phyloP scores from a whole-genome alignment of 2,797 vertebrate species.

The Oceanodroma leucorhoa region DNA sequence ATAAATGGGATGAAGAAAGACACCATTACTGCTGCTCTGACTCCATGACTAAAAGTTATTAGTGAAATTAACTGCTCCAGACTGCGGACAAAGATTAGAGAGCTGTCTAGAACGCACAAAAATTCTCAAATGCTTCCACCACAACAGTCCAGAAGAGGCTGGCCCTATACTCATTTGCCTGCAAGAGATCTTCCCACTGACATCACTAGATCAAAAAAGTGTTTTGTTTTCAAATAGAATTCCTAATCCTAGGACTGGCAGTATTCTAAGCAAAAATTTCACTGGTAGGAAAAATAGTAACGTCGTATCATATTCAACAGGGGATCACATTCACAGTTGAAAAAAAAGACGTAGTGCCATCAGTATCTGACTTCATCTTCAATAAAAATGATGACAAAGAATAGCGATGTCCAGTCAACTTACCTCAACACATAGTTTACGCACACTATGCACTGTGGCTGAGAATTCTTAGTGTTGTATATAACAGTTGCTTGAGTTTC shows the following conservation, averaged over 20 bases:
- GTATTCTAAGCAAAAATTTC: not conserved
- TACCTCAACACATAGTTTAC: conserved; percentile 98
- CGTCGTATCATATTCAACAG: not conserved
- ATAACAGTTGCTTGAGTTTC: conserved; percentile 98
- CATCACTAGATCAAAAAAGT: not conserved
- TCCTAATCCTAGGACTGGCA: not conserved
- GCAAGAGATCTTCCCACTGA: not conserved
- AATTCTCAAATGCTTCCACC: not conserved
- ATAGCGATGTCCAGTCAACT: not conserved
- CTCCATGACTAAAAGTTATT: not conserved
- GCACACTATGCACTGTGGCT: conserved; percentile 97
- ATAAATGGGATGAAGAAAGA: not conserved
- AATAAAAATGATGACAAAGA: not conserved
- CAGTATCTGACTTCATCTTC: not conserved
- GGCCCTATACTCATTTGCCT: not conserved
- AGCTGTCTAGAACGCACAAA: not conserved
- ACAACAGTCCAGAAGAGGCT: not conserved
- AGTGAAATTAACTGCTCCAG: not conserved
- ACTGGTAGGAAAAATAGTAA: not conserved
- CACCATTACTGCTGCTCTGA: not conserved
- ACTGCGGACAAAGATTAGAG: not conserved
- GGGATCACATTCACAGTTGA: not conserved
- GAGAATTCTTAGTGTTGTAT: conserved; percentile 97
- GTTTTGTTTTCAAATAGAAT: not conserved
- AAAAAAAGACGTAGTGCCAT: not conserved